Percentiles rank a stretch among this genome's conserved stretches.
phyloP scores from a whole-genome alignment of 2,113 vertebrate species.

The Ellobius talpinus region DNA sequence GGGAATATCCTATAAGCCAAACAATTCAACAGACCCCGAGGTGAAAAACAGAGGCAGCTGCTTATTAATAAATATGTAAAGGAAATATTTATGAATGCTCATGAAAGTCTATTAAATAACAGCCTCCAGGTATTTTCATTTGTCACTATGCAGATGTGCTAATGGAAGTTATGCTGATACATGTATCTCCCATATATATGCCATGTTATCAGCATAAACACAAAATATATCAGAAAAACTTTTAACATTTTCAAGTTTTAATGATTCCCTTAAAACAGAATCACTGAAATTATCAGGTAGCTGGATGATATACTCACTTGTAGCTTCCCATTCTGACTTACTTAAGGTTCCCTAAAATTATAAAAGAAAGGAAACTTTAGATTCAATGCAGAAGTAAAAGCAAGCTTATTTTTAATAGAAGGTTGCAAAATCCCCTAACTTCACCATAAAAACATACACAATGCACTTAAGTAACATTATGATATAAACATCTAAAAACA shows the following conservation, averaged over 20 bases:
- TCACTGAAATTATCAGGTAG: constrained; percentile 5
- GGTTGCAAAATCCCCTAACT: neutral
- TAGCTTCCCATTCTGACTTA: constrained; percentile 97
- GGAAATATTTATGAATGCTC: neutral
- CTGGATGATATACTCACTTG: constrained; percentile 91
- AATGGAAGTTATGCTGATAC: neutral
- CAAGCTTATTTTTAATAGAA: neutral
- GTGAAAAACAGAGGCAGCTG: neutral
- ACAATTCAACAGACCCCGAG: neutral
- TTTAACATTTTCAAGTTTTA: constrained; percentile 48
- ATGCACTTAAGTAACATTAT: neutral
- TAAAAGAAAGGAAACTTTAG: constrained; percentile 63
- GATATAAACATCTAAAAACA: neutral
- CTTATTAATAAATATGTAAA: neutral
- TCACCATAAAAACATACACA: neutral
- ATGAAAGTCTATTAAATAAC: neutral
- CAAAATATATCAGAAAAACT: neutral
- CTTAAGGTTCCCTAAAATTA: constrained; percentile 94
- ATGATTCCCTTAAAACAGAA: neutral
- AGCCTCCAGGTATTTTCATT: neutral
- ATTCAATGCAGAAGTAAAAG: neutral
- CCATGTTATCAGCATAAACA: constrained; percentile 1
- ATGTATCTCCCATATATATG: too few relatives aligned
- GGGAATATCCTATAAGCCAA: neutral
- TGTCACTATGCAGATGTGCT: neutral